Base-by-base conservation (phyloP, 2,888 invertebrate genomes). In the Hirudinaria manillensis region DNA sequence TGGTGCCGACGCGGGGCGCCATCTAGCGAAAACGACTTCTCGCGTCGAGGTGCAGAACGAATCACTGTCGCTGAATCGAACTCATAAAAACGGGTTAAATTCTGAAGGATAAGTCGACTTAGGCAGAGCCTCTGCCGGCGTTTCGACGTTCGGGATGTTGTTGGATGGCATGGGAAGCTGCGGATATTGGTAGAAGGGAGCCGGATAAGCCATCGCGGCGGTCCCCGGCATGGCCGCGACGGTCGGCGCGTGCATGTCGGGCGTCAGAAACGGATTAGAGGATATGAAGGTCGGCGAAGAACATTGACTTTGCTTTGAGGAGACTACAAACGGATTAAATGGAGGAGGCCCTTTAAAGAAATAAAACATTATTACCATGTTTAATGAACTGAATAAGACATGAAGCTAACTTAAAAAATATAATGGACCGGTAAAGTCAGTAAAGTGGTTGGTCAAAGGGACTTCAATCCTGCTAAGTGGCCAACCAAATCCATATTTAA, bases 51-150 rank as follows among this genome's bases (percentile, higher is more conserved):
- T 45, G 45, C 45, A 45, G 45, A 45, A 45, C 16, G 45, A 10
- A 16, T 45, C 45, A 45, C 45, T 45, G 45, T 45, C 45, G 16
- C 16, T 45, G 45, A 45, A 45, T 45, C 45, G 16, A 16, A 10
- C 45, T 73, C 73, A 73, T 24, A 73, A 65, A 27, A 73, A 73
- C 21, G 73, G 73, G n/a, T 73, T 73, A 29, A 73, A 73, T 36
- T 73, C 73, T 65, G 73, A 34, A 29, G 73, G 73, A 29, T 73
- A 73, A 27, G 61, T 65, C 16, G 73, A 61, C 61, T 61, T 61
- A 21, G 61, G 61, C 61, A 61, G 24, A 24, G 61, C 29, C 24
- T 61, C 29, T 61, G 56, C 21, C 6, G 56, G 3, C 6, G 24
- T 16, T 10, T 61, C 61, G 10, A 29, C 24, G 10, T 27, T 27